Evolutionary conservation across 2,888 invertebrate species (phyloP), one percentile per base, ranked within the genome.

Genomic region (Aricia artaxerxes): DNA sequence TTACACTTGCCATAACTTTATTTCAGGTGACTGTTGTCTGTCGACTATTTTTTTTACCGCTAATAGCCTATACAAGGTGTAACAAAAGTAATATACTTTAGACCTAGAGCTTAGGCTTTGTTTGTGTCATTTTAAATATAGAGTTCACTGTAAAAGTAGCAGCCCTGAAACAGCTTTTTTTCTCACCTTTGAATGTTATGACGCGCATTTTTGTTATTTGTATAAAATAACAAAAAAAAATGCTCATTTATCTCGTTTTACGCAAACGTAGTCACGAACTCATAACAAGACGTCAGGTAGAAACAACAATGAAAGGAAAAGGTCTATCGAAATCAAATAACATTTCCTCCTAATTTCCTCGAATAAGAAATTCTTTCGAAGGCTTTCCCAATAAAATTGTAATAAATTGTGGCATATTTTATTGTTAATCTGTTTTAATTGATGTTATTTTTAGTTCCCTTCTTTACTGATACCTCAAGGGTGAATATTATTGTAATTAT

Each of bases 351-450:
- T 35, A 13, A 35, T 38, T 69, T 38, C 69, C 38, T 69, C 69
- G 35, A 69, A 69, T 13, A 69, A 69, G 38, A 69, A 69, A 69
- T 1, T 16, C 11, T 4, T 13, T 13, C 4, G 69, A 69, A 69
- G 69, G 35, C 69, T 38, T 69, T 69, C 69, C 13, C 35, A 38
- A 38, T 69, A 69, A 69, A 69, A 69, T 13, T 69, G 31, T 31
- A 9, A 69, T 69, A 69, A 69, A 64, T 69, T 69, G 35, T 35
- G 35, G 69, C 31, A 69, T 69, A 69, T 13, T 69, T 69, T 69
- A 69, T 69, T 35, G 35, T 69, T 38, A 69, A 38, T 64, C 64
- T 64, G 61, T 64, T 64, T 9, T 11, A 31, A 64, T 64, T 64
- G 64, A 11, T 64, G 64, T 64, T 64, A 24, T 64, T 64, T 31